Percentiles rank a stretch among this genome's conserved stretches.
These are phyloP conservation scores for Castor canadensis DNA, from an alignment of 2,113 vertebrate genomes.

Conservation along the genomic window DNA sequence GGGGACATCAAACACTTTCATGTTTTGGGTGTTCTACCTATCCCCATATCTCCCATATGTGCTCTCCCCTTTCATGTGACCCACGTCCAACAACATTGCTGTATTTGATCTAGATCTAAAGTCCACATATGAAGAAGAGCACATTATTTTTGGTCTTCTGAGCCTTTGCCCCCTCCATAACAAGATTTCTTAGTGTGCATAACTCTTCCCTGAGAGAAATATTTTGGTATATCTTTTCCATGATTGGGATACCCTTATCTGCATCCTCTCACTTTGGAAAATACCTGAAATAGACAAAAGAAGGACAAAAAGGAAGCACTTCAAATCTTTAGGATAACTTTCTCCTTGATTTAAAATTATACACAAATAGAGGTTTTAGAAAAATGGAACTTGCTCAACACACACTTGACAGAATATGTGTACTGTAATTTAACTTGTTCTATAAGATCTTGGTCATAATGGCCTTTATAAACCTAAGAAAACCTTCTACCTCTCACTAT, in stretches of 20 bases:
- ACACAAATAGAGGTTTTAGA: background rate
- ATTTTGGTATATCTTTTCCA: background rate
- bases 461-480: background rate
- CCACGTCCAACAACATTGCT: too few species aligned
- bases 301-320: background rate
- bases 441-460: background rate
- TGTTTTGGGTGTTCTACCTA: too few species aligned
- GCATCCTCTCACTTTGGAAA: background rate
- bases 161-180: too few species aligned
- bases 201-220: background rate
- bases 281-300: background rate
- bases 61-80: too few species aligned
- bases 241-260: background rate
- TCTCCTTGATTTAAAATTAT: conserved; percentile 19
- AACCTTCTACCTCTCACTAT: background rate
- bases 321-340: background rate
- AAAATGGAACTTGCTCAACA: background rate
- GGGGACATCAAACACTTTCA: too few species aligned
- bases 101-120: too few species aligned
- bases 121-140: too few species aligned
- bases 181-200: too few species aligned
- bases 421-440: background rate
- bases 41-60: too few species aligned
- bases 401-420: background rate
- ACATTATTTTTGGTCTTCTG: too few species aligned